Evolutionary conservation across 2,888 invertebrate genomes (phyloP), one percentile per base, ranked within the genome.

Genomic region (Drosophila birchii): DNA sequence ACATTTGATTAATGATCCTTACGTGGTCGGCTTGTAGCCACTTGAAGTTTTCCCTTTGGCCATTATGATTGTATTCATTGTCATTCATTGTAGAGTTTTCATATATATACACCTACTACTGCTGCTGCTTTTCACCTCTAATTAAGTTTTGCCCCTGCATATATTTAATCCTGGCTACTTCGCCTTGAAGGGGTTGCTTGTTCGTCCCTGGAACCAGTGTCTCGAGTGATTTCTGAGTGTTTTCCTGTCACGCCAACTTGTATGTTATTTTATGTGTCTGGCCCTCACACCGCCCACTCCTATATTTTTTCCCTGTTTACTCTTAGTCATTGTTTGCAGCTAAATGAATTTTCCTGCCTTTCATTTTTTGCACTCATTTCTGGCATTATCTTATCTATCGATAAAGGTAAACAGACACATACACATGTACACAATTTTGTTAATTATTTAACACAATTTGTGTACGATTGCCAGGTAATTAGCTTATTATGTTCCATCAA

Each of bases 1-100:
- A 87, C 87, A 87, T 87, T 87, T 87, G 87, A 87, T 87, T 87
- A 87, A 87, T 87, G 87, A 89, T 86, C 78, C 87, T 87, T 87
- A 80, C 80, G 86, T 83, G 87, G 41, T 23, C 41, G 47, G 41
- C 18, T 38, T n/a, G 66, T 56, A 34, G 36, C 51, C 69, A 69
- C 75, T 74, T 54, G 58, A 68, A 59, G 63, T 56, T 69, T 53
- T 49, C 60, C 59, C 67, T 60, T 60, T 60, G 80, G 75, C 74
- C 81, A 72, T 81, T 81, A 81, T 64, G 70, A 84, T 81, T 81
- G 78, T 76, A 81, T 83, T 83, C 87, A 79, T 79, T 86, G 84
- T 72, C 78, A 75, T 80, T 74, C 55, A 47, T 63, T 18, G 44
- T 60, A 26, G 59, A 71, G 59, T 72, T 64, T 70, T 54, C 62